Conservation (phyloP, 2,797 vertebrate genomes). For the Sarcoramphus papa region DNA sequence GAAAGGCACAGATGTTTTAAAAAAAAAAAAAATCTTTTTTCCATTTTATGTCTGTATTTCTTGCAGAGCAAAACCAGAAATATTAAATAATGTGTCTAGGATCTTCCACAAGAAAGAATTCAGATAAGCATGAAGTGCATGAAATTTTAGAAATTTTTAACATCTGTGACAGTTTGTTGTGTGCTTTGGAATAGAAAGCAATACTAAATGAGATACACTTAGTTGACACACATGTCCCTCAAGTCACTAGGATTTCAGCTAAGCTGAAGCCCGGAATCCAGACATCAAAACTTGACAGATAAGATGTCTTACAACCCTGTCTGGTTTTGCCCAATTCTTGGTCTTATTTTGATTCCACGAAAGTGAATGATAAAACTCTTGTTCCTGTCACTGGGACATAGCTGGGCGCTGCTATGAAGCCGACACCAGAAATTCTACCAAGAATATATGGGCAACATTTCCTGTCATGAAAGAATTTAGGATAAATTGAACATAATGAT, state of each 20-base stretch:
- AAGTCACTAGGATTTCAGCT: background rate
- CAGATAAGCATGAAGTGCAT: background rate
- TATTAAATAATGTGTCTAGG: background rate
- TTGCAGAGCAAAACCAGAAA: background rate
- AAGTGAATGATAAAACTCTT: background rate
- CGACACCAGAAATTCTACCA: background rate
- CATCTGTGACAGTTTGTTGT: background rate
- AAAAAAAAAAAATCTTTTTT: background rate
- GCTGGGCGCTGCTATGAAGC: background rate
- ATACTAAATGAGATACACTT: background rate
- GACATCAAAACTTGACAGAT: background rate
- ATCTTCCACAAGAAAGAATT: constrained; percentile 7
- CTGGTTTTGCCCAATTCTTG: background rate
- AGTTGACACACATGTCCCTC: background rate
- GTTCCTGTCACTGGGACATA: background rate
- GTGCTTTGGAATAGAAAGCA: background rate
- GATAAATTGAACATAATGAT: background rate
- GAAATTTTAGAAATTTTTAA: background rate
- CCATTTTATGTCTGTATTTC: background rate
- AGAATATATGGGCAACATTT: background rate
- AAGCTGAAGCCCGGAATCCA: background rate
- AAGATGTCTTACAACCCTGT: background rate
- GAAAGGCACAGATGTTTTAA: background rate
- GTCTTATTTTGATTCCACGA: background rate
- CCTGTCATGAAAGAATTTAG: background rate